phyloP scores from a whole-genome alignment of 2,797 vertebrate genomes.

The Enteromius viviparus region DNA sequence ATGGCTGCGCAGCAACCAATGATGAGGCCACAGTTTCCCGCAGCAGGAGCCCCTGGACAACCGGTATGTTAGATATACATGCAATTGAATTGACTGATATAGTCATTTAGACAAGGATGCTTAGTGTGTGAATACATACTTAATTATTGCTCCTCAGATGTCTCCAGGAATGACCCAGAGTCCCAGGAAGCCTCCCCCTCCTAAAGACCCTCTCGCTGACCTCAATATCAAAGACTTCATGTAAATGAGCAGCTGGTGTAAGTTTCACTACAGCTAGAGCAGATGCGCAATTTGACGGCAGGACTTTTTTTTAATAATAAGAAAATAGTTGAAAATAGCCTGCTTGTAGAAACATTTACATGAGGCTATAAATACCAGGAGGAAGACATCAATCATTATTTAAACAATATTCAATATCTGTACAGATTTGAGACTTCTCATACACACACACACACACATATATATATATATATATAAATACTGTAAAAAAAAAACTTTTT shows the following conservation, averaged over 20 bases:
- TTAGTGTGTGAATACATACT: not conserved
- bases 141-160: conserved; percentile 69
- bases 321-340: not conserved
- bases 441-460: not conserved
- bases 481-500: too few relatives aligned
- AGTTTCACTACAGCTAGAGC: conserved; percentile 1
- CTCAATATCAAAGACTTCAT: conserved; percentile 99
- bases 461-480: not conserved
- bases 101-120: conserved; percentile 12
- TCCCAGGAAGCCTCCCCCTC: conserved; percentile 92
- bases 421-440: not conserved
- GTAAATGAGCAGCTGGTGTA: conserved; percentile 78
- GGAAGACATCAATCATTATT: not conserved
- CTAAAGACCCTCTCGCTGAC: conserved; percentile 98
- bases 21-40: conserved; percentile 90
- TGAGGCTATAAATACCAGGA: not conserved
- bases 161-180: conserved; percentile 87
- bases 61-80: conserved; percentile 77
- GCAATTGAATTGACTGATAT: not conserved
- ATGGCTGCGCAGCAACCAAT: conserved; percentile 85
- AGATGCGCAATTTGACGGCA: not conserved
- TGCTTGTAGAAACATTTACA: not conserved
- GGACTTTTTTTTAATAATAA: not conserved
- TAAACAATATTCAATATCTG: not conserved
- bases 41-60: conserved; percentile 79